phyloP scores from a whole-genome alignment of 2,797 vertebrate genomes.

The Lagodon rhomboides region DNA sequence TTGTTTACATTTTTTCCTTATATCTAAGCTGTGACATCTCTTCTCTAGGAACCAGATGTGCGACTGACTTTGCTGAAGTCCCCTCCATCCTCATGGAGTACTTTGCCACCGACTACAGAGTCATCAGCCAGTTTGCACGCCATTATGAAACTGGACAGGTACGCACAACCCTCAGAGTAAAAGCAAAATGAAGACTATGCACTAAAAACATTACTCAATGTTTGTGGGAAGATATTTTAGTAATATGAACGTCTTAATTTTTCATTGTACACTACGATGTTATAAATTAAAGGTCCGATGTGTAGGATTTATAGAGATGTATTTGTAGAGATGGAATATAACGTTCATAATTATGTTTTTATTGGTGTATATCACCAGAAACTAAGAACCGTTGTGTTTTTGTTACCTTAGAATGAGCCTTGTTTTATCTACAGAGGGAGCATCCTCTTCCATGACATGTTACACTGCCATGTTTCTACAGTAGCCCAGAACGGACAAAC shows the following conservation, averaged over 20 bases:
- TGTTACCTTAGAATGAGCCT: too few relatives aligned
- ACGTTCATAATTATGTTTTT: too few relatives aligned
- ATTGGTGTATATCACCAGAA: too few relatives aligned
- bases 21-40: slow-evolving; percentile 27
- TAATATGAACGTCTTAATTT: too few relatives aligned
- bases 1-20: not conserved
- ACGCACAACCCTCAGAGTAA: slow-evolving; percentile 28
- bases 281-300: not conserved
- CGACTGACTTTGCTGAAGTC: slow-evolving; percentile 98
- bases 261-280: not conserved
- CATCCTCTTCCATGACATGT: too few relatives aligned
- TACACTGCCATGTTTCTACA: too few relatives aligned
- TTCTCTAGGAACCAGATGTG: slow-evolving; percentile 93
- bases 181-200: not conserved
- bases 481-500: too few relatives aligned
- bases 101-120: slow-evolving; percentile 96
- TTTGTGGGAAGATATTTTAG: not conserved
- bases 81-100: slow-evolving; percentile 99
- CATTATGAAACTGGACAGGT: slow-evolving; percentile 98
- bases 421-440: too few relatives aligned
- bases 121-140: slow-evolving; percentile 95
- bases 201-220: not conserved
- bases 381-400: too few relatives aligned
- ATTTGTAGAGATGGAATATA: too few relatives aligned
- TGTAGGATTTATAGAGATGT: too few relatives aligned